Evolutionary conservation across 2,888 invertebrate species (phyloP), one percentile per base, ranked within the genome.

Genomic region (Trimorus sp.): DNA sequence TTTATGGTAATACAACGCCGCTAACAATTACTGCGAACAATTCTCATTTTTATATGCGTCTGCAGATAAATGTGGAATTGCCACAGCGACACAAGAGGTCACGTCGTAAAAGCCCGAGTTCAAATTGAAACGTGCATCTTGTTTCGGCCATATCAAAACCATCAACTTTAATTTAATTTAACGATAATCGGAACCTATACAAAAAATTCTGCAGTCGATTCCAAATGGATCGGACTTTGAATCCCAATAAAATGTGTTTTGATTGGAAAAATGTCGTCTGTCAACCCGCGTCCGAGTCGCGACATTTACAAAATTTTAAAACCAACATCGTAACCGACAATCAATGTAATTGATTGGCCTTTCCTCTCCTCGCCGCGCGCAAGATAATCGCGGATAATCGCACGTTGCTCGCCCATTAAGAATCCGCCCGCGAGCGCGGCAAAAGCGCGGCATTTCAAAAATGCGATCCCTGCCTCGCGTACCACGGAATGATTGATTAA

Each of bases 1-100:
- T 63, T 74, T 80, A 80, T 80, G 80, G 75, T 75, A 80, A 80
- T 80, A 80, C 70, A 70, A 45, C 15, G 37, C 70, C 65, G 65
- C 75, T 70, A 80, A 80, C 75, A 80, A 80, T 75, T 70, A 70
- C 74, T 74, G 51, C n/a, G 37, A 74, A 73, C 69, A 59, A 51
- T 63, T 56, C 66, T 54, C 14, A 42, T 65, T 79, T 74, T 45
- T 69, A 40, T 45, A 45, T 66, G 15, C 37, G 62, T 48, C 49
- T 73, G 45, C 42, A 73, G 68, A 79, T 74, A 74, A 68, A 49
- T 60, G 65, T 70, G 38, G 53, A 60, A 65, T 70, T 70, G 51
- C 54, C 12, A 14, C 26, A n/a, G 59, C 1, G 3, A 49, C 37
- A 42, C 26, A 26, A 53, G 59, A 66, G 66, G 60, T 65, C 53